Percentiles rank a stretch among this genome's conserved stretches.
Evolutionary conservation across 2,113 vertebrate genomes (phyloP).

Genomic region (Neoarius graeffei): DNA sequence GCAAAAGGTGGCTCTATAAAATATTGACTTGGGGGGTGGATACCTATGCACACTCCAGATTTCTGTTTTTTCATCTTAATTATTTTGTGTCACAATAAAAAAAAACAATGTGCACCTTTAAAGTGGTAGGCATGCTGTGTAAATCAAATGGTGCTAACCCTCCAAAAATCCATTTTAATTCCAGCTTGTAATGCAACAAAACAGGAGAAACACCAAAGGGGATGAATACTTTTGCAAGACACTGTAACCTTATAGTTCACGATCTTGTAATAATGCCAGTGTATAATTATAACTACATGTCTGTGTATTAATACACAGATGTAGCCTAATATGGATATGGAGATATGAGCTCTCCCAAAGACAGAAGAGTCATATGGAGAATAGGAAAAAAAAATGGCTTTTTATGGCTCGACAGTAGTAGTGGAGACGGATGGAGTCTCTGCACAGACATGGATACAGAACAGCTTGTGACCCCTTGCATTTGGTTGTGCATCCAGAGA

Average conservation of each 20-base stretch:
- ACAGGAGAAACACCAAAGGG: no score
- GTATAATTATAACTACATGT: not conserved
- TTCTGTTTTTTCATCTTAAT: no score
- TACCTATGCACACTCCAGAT: no score
- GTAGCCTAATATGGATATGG: not conserved
- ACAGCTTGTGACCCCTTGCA: slow-evolving; percentile 33
- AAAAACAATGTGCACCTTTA: no score
- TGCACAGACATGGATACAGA: slow-evolving; percentile 19
- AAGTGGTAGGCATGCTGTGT: no score
- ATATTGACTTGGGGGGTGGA: no score
- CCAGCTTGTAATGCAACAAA: no score
- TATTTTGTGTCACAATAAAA: no score
- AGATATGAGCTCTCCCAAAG: not conserved
- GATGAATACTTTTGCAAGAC: no score
- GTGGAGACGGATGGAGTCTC: slow-evolving; percentile 17
- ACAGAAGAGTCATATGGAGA: not conserved
- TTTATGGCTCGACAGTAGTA: slow-evolving; percentile 27
- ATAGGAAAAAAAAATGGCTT: not conserved
- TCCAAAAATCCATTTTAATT: no score
- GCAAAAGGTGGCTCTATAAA: no score
- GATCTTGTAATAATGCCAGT: not conserved
- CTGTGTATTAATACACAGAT: not conserved
- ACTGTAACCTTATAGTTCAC: not conserved
- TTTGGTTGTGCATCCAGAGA: slow-evolving; percentile 33
- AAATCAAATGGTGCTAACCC: no score